Base-by-base conservation (phyloP, 2,888 invertebrate species). In the Schrankia costaestrigalis region DNA sequence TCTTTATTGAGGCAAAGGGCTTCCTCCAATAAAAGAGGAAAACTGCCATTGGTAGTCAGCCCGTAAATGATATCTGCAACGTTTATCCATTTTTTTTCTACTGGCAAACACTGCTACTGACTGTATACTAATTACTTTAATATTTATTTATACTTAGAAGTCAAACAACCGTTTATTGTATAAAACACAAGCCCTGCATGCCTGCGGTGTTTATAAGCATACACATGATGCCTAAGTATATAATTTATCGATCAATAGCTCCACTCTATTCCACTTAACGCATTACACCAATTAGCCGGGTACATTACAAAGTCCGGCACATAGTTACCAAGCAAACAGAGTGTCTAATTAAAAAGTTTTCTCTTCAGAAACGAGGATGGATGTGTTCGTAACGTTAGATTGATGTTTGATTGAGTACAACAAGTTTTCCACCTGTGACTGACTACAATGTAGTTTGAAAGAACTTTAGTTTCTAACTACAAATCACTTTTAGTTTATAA, bases 301-400 rank as follows among this genome's bases (percentile, higher is more conserved):
- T 46, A 59, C 61, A 55, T 64, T 58, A 54, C 33, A 36, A 56
- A 57, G 41, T 55, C 43, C 38, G 38, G 49, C 45, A 53, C 38
- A 51, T 45, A 54, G 50, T 54, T 49, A 50, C 35, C 29, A 31
- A 46, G 42, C 47, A 57, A 56, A 65, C 46, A 56, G 42, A 44
- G 46, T 52, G 48, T 55, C 57, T 61, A 65, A 65, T 65, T 62
- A 63, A 62, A 66, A 65, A 65, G 59, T 65, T 65, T 57, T 54
- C 51, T 53, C 41, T 44, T 27, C 29, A 13, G 42, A 59, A 63
- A 63, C 59, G 48, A 57, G 56, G 25, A 50, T 31, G 37, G 57
- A 56, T 50, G 58, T 58, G 61, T 55, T 61, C 46, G 53, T 59
- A 61, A 56, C 51, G 49, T 46, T 53, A 49, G 53, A 56, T 56